phyloP scores from a whole-genome alignment of 2,888 invertebrate genomes.

The Platerodrilus igneus region DNA sequence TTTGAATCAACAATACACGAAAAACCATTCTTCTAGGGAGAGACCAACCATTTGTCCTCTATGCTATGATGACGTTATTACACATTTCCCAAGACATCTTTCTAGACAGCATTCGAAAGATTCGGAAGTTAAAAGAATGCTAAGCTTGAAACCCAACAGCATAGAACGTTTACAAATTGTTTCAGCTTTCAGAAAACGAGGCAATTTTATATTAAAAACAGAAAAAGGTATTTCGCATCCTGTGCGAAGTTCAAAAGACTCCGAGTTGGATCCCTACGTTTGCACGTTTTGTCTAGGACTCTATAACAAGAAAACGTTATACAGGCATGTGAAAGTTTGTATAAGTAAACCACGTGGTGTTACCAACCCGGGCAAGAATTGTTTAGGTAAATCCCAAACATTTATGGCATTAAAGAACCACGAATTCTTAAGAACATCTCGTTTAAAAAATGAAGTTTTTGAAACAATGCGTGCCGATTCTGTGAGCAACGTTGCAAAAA shows the following conservation, averaged over 20 bases:
- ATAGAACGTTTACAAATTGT: conserved; percentile 14
- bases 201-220: conserved; percentile 18
- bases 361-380: conserved; percentile 3
- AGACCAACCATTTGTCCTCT: conserved; percentile 20
- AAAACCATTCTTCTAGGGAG: conserved; percentile 10
- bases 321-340: conserved; percentile 16
- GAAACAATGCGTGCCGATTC: conserved; percentile 13
- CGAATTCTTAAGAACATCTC: conserved; percentile 13
- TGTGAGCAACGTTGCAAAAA: conserved; percentile 12
- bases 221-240: conserved; percentile 17
- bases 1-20: no score
- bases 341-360: conserved; percentile 5
- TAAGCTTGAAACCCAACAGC: conserved; percentile 12
- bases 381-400: conserved; percentile 11
- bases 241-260: conserved; percentile 13
- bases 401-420: conserved; percentile 10
- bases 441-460: conserved; percentile 16
- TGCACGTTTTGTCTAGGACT: conserved; percentile 16
- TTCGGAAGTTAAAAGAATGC: conserved; percentile 11
- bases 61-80: conserved; percentile 13
- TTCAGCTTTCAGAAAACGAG: conserved; percentile 16
- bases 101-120: conserved; percentile 13
- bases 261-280: conserved; percentile 13
- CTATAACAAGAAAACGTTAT: conserved; percentile 14
- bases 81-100: conserved; percentile 16